These are phyloP conservation scores for Lycia hirtaria DNA, from an alignment of 2,888 invertebrate species.

Conservation along the genomic window DNA sequence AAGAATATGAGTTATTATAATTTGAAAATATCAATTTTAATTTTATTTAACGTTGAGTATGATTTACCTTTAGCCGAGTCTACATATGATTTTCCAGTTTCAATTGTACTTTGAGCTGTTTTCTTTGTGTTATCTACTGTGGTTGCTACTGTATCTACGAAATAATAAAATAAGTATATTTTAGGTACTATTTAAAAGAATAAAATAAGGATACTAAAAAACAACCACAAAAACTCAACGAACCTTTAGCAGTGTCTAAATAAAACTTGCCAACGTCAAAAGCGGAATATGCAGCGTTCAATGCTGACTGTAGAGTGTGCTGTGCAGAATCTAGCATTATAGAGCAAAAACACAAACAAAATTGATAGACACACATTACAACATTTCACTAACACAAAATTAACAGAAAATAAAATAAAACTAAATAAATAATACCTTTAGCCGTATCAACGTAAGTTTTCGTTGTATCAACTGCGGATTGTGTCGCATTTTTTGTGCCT, in stretches of 20 bases:
- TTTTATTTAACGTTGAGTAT: conserved; percentile 35
- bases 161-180: conserved; percentile 34
- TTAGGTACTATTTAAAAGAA: conserved; percentile 1
- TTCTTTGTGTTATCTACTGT: conserved; percentile 76
- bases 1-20: conserved; percentile 28
- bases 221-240: conserved; percentile 24
- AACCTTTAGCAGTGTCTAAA: conserved; percentile 62
- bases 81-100: conserved; percentile 65
- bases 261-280: conserved; percentile 65
- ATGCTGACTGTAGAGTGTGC: conserved; percentile 60
- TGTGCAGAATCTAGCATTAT: conserved; percentile 64
- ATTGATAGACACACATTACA: conserved; percentile 38
- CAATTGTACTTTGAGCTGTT: conserved; percentile 70
- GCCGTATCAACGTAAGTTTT: conserved; percentile 64
- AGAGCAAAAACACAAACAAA: conserved; percentile 43
- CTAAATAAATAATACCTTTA: conserved; percentile 59
- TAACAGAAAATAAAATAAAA: conserved; percentile 28
- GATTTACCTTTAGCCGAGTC: conserved; percentile 66
- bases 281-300: conserved; percentile 64
- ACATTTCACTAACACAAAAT: conserved; percentile 20
- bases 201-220: conserved; percentile 6
- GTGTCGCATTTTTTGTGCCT: conserved; percentile 60
- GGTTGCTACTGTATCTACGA: conserved; percentile 69
- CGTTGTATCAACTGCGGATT: conserved; percentile 61
- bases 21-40: neutral